These are phyloP conservation scores for Agrochola circellaris DNA, from an alignment of 2,888 invertebrate species.

Conservation along the genomic window DNA sequence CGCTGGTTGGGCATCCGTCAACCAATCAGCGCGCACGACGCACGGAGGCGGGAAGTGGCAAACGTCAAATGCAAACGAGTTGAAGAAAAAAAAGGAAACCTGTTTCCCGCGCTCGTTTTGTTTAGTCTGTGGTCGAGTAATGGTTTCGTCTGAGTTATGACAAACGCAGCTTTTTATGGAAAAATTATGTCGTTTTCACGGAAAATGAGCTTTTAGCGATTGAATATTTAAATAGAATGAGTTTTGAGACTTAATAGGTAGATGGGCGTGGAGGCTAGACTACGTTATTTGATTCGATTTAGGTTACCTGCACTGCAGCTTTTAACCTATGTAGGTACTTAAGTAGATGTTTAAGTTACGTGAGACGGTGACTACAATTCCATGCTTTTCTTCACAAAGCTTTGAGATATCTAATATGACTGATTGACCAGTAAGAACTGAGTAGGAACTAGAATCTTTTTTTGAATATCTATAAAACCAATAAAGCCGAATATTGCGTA, in stretches of 20 bases:
- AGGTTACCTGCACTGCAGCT: conserved; percentile 25
- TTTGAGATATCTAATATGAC: background rate
- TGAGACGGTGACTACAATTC: background rate
- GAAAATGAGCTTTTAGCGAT: conserved; percentile 40
- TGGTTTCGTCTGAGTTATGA: conserved; percentile 74
- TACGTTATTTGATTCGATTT: background rate
- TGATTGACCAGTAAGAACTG: background rate
- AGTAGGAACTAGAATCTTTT: background rate
- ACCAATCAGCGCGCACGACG: conserved; percentile 79
- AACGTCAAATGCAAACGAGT: conserved; percentile 88
- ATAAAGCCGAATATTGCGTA: background rate
- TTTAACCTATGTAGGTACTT: background rate
- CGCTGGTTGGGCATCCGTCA: conserved; percentile 76
- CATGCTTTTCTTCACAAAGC: background rate
- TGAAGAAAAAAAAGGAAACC: conserved; percentile 73
- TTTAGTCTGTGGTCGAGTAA: conserved; percentile 75
- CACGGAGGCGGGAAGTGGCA: conserved; percentile 88
- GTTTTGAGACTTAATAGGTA: conserved; percentile 3
- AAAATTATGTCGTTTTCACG: conserved; percentile 27
- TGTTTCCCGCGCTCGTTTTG: conserved; percentile 81
- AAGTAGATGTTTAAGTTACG: background rate
- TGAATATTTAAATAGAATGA: conserved; percentile 41
- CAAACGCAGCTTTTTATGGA: conserved; percentile 54
- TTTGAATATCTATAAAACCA: conserved; percentile 7
- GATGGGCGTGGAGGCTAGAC: background rate